Evolutionary conservation across 2,113 vertebrate genomes (phyloP).

Genomic region (Petromus typicus): DNA sequence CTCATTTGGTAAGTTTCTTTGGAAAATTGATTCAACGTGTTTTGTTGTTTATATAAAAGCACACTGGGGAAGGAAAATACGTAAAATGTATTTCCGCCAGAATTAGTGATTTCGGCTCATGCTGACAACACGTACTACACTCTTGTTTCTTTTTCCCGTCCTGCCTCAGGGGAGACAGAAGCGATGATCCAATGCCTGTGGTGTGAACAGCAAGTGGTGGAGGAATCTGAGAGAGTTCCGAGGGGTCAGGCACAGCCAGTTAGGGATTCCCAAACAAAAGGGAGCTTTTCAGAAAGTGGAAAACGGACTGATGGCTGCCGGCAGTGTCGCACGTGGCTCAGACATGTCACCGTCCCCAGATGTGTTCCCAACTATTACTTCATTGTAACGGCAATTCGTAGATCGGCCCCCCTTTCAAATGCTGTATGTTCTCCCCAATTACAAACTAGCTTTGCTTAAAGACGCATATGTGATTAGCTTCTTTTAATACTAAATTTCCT

Average conservation of each 20-base stretch:
- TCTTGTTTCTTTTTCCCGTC: constrained; percentile 47
- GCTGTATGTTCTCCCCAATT: background rate
- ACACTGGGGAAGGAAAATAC: constrained; percentile 75
- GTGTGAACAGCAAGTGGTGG: background rate
- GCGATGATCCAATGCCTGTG: background rate
- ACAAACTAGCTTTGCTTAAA: background rate
- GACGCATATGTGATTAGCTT: background rate
- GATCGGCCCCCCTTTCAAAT: background rate
- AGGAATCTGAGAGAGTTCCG: constrained; percentile 56
- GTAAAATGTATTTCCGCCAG: constrained; percentile 74
- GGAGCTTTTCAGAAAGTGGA: background rate
- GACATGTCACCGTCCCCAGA: background rate
- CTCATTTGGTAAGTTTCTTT: constrained; percentile 82
- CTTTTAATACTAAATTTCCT: constrained; percentile 33
- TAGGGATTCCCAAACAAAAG: background rate
- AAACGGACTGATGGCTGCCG: background rate
- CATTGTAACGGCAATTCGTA: background rate
- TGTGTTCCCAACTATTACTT: background rate
- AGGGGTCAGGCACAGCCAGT: background rate
- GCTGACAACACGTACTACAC: constrained; percentile 48
- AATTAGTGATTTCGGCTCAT: background rate
- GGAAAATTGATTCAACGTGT: constrained; percentile 85
- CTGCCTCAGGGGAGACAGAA: background rate
- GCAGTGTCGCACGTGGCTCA: background rate
- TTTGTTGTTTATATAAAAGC: constrained; percentile 83